A percentile compares a stretch with the other conserved stretches of the same genome.
phyloP scores from a whole-genome alignment of 2,113 vertebrate species.

The Ia io region DNA sequence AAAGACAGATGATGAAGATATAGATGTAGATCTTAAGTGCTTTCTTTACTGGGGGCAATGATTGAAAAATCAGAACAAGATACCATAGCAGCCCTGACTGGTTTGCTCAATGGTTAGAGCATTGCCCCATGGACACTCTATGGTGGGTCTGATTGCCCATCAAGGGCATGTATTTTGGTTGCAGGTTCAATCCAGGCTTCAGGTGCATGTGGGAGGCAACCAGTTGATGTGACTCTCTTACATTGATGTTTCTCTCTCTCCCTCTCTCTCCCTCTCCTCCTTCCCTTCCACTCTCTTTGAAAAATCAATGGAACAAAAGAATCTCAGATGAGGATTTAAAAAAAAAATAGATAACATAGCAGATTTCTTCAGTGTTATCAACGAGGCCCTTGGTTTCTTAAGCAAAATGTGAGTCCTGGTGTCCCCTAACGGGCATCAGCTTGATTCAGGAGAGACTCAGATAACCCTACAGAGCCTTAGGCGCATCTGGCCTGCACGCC shows the following conservation, averaged over 20 bases:
- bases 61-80: neutral
- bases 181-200: too few species aligned
- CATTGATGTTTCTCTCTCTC: too few species aligned
- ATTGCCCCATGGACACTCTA: too few species aligned
- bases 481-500: neutral
- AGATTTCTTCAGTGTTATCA: neutral
- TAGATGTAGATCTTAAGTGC: neutral
- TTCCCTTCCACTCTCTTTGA: too few species aligned
- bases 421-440: neutral
- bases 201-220: too few species aligned
- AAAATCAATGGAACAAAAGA: too few species aligned
- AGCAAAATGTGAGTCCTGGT: neutral
- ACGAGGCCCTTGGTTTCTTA: neutral
- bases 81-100: neutral
- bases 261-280: too few species aligned
- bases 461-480: neutral
- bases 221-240: too few species aligned
- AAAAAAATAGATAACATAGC: neutral
- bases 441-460: neutral
- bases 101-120: too few species aligned
- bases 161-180: too few species aligned
- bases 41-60: neutral
- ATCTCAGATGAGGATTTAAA: too few species aligned
- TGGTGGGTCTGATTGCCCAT: too few species aligned
- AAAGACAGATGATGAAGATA: neutral